Evolutionary conservation across 2,888 invertebrate genomes (phyloP).

Genomic region (Apodemia hepburni): DNA sequence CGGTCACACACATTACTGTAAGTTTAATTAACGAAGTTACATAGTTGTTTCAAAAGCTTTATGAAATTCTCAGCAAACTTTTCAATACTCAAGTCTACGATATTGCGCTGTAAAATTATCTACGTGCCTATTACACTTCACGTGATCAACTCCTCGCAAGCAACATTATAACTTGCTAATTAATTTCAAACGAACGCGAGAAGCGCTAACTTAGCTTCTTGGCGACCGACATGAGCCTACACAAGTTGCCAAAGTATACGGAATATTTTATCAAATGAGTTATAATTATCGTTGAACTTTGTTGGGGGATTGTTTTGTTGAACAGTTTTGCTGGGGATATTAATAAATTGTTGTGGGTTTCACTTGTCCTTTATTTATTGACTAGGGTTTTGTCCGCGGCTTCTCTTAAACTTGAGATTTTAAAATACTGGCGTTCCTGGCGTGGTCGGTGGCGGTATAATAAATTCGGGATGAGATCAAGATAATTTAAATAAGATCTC

Average conservation of each 20-base stretch:
- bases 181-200: constrained; percentile 22
- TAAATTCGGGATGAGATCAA: no score
- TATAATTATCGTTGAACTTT: constrained; percentile 12
- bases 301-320: constrained; percentile 2
- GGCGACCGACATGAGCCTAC: constrained; percentile 36
- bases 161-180: constrained; percentile 26
- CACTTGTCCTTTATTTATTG: background rate
- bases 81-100: constrained; percentile 2
- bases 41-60: constrained; percentile 10
- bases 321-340: constrained; percentile 9
- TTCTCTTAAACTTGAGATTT: background rate
- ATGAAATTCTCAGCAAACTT: background rate
- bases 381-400: background rate
- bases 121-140: constrained; percentile 24
- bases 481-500: no score
- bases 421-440: no score
- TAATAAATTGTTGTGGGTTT: constrained; percentile 1
- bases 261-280: constrained; percentile 16
- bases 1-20: background rate
- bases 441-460: no score
- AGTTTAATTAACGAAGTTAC: background rate
- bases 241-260: constrained; percentile 12
- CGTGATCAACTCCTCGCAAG: constrained; percentile 22
- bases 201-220: constrained; percentile 28
- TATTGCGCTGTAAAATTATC: constrained; percentile 12